Evolutionary conservation across 2,113 vertebrate species (phyloP).

Genomic region (Crotalus helleri): DNA sequence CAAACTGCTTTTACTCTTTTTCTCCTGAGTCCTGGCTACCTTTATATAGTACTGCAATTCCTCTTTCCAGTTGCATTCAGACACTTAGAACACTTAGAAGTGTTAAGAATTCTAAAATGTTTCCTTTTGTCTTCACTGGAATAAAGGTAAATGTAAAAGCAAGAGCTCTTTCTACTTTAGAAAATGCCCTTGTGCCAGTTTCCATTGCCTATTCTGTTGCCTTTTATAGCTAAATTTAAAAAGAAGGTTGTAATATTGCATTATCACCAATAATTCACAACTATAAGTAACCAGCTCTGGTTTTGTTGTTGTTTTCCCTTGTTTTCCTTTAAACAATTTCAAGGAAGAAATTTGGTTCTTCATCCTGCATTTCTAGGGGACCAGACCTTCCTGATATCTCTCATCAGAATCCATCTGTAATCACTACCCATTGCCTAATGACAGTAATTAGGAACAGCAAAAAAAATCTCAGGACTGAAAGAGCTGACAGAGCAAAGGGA

Average conservation of each 20-base stretch:
- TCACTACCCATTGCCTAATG: constrained; percentile 62
- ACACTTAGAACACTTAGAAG: neutral
- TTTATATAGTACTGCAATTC: neutral
- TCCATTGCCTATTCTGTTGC: neutral
- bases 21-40: neutral
- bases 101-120: neutral
- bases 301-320: neutral
- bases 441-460: constrained; percentile 64
- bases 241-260: neutral
- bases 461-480: constrained; percentile 64
- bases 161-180: neutral
- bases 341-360: neutral
- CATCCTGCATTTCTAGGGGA: neutral
- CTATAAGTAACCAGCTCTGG: neutral
- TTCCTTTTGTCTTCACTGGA: neutral
- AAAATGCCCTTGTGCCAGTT: neutral
- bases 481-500: constrained; percentile 55
- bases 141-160: neutral
- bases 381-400: constrained; percentile 42
- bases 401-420: constrained; percentile 60
- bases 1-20: neutral
- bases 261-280: neutral
- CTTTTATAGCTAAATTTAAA: neutral
- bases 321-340: neutral
- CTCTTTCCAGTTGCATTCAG: neutral